Evolutionary conservation across 2,888 invertebrate genomes (phyloP), one percentile per base, ranked within the genome.

Genomic region (Phortica magna): DNA sequence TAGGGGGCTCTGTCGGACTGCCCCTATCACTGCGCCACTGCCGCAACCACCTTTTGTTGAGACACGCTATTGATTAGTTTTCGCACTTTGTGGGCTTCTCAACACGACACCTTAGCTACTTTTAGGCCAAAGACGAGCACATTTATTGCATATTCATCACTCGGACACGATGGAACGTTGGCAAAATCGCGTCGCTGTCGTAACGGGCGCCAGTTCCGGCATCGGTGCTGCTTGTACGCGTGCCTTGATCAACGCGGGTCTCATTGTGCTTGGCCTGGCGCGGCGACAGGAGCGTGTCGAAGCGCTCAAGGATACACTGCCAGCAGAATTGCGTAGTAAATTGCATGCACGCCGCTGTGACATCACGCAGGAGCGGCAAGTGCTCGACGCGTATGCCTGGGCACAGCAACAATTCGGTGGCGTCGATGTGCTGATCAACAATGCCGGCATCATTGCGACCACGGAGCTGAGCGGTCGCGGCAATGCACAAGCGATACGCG

Each of bases 141-240:
- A 48, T 48, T 48, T 7, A 48, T 14, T 48, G 48, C 3, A n/a
- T n/a, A n/a, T n/a, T 7, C 48, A 14, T 1, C 48, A 48, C 48
- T 48, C 14, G 9, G 14, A 48, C 3, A 79, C 41, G 73, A 93
- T 94, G 93, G 93, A 95, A 67, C 93, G 94, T 76, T 95, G 94
- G 94, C 83, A 84, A 7, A 94, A 94, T 75, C 94, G 93, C 88
- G 93, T 94, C 0, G 95, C 94, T 0, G 92, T 95, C 67, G 94
- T 95, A 68, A 95, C 94, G 4, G 95, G 95, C 61, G 94, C 94
- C 19, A 94, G 94, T 88, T 91, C 93, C 0, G 95, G 95, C 6
- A 95, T 95, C 74, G 95, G 94, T 12, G 93, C 93, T 2, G 93
- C 92, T 10, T 92, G 93, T 77, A 91, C 91, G 0, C 89, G 89